Evolutionary conservation across 1,140 invertebrate species (phyloP), one percentile per base, ranked within the genome.

Genomic region (Mactra quadrangularis): DNA sequence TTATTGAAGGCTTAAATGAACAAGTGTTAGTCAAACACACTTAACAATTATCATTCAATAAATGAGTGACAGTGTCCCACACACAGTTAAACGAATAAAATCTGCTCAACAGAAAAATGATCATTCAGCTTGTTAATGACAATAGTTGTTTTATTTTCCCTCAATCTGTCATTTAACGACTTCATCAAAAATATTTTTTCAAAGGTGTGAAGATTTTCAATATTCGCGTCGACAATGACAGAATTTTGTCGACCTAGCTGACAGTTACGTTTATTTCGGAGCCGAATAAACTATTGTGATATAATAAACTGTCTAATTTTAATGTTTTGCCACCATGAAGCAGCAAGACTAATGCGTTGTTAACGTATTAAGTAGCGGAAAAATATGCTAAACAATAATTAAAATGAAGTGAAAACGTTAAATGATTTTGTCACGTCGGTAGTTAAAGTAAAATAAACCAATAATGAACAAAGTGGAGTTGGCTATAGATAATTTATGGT

Each of bases 181-280:
- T 75, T 75, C 41, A 75, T 75, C 55, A 25, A n/a, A 55, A 47
- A 60, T 29, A 15, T 60, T 75, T 75, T 75, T 33, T n/a, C n/a
- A n/a, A 31, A 78, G 75, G 75, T 78, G 75, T 78, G 59, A 78
- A 78, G 75, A 78, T 47, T 78, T 66, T 78, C 75, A 78, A 66
- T 78, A 66, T 78, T 47, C 64, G 75, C 60, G 75, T 57, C 59
- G 45, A 22, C 7, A 3, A n/a, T 47, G 59, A 78, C 75, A 66
- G 60, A 15, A 53, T 29, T n/a, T 64, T 22, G 60, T n/a, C 31
- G 41, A 64, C 59, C n/a, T 41, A 38, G 33, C 27, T 66, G 75
- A 78, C 75, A 78, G 59, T 53, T 78, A 78, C 66, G 33, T 41
- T 31, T 78, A 66, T 50, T 66, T 78, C 66, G 75, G 75, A 78